Evolutionary conservation across 2,888 invertebrate genomes (phyloP).

Genomic region (Ctenicera cuprea): DNA sequence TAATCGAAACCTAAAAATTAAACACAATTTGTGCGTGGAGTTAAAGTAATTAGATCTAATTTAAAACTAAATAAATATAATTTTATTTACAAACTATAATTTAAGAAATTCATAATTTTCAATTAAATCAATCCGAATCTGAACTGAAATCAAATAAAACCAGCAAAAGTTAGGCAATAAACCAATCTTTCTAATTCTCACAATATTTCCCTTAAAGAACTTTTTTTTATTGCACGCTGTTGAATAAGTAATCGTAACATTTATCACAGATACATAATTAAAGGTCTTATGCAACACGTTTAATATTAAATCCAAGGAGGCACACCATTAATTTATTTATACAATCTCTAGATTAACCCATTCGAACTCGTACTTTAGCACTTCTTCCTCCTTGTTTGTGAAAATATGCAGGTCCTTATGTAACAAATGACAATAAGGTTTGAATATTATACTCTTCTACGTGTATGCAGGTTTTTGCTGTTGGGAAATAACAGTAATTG

Average conservation of each 20-base stretch:
- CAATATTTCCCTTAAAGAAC: not conserved
- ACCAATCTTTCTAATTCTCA: not conserved
- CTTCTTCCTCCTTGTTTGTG: not conserved
- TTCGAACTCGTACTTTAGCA: not conserved
- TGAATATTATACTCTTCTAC: constrained; percentile 15
- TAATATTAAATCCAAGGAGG: constrained; percentile 25
- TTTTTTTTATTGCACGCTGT: not conserved
- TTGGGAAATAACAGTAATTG: constrained; percentile 44
- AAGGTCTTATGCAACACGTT: constrained; percentile 8
- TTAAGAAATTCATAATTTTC: too few species aligned
- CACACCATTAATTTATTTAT: not conserved
- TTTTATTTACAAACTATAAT: too few species aligned
- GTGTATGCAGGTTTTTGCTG: constrained; percentile 33
- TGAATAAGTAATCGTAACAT: not conserved
- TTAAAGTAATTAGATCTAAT: too few species aligned
- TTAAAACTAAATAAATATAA: too few species aligned
- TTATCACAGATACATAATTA: constrained; percentile 13
- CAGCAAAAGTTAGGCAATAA: too few species aligned
- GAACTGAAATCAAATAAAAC: too few species aligned
- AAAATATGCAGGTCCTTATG: constrained; percentile 8
- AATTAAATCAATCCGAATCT: too few species aligned
- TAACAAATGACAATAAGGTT: constrained; percentile 33
- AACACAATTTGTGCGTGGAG: too few species aligned
- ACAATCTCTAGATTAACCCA: constrained; percentile 19
- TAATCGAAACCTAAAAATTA: too few species aligned